Evolutionary conservation across 1,140 invertebrate genomes (phyloP), one percentile per base, ranked within the genome.

Genomic region (Rhizoglyphus robini): DNA sequence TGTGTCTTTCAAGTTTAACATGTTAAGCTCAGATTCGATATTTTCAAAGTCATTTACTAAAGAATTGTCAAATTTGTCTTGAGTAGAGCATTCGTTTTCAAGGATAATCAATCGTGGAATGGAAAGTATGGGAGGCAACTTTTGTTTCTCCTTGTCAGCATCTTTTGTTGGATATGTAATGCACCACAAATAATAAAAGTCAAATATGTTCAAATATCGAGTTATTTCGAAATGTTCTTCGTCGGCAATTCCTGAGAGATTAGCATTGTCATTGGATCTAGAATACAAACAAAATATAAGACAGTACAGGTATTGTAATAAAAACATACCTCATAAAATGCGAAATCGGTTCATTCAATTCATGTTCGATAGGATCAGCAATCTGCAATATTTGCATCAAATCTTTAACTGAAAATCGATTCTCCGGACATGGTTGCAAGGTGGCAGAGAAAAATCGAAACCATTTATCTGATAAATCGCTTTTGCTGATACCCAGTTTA

Each of bases 121-220:
- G 15, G 54, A n/a, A 3, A 69, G 38, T 30, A 69, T 69, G 11
- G 68, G 54, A 13, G 65, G 65, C 11, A 25, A 20, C 29, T 69
- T 61, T 49, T 69, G 51, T 18, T 65, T 36, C 29, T 62, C 67
- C 27, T 60, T 59, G 18, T 47, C 30, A n/a, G 8, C 18, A 20
- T 66, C 59, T 25, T 46, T 61, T 15, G 67, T 4, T 25, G 57
- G 46, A 46, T 27, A 66, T 23, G 68, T 58, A 32, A 69, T 25
- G 49, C 66, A 58, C 68, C 68, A 70, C 8, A 70, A 60, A 65
- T 70, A 59, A 58, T 70, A 70, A 13, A 68, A 25, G 32, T 70
- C 69, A 27, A 51, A 30, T 8, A 70, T 62, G 23, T 62, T 67
- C 30, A 70, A 32, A 46, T 29, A 60, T 47, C 23, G 41, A 18